Evolutionary conservation across 2,113 vertebrate genomes (phyloP).

Genomic region (Platichthys stellatus): DNA sequence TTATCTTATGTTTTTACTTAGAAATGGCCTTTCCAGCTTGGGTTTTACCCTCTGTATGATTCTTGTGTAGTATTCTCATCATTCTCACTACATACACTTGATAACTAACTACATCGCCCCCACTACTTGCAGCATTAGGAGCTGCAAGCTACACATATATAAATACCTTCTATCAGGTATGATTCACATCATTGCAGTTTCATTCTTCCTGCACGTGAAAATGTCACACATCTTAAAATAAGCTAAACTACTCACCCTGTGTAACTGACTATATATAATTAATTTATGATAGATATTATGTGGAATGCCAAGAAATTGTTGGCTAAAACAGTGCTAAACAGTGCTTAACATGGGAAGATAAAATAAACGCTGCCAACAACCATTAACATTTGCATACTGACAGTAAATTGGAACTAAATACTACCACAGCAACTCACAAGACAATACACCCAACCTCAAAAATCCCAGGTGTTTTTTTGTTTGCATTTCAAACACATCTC

Average conservation of each 20-base stretch:
- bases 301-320: background rate
- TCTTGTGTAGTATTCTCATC: background rate
- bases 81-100: background rate
- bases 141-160: background rate
- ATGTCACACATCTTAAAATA: constrained; percentile 1
- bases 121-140: background rate
- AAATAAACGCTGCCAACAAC: constrained; percentile 11
- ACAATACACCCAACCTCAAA: constrained; percentile 19
- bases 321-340: background rate
- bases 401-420: constrained; percentile 27
- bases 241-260: background rate
- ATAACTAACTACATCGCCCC: background rate
- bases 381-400: constrained; percentile 40
- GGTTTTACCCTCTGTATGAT: background rate
- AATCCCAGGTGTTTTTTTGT: constrained; percentile 61
- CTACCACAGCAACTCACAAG: constrained; percentile 15
- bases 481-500: constrained; percentile 59
- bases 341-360: background rate
- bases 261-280: background rate
- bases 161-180: background rate
- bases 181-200: background rate
- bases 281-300: background rate
- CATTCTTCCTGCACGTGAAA: constrained; percentile 6
- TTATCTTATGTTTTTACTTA: background rate
- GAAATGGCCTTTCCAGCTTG: no score